Percentiles rank a stretch among this genome's conserved stretches.
phyloP scores from a whole-genome alignment of 2,113 vertebrate species.

The Brachyhypopomus occidentalis region DNA sequence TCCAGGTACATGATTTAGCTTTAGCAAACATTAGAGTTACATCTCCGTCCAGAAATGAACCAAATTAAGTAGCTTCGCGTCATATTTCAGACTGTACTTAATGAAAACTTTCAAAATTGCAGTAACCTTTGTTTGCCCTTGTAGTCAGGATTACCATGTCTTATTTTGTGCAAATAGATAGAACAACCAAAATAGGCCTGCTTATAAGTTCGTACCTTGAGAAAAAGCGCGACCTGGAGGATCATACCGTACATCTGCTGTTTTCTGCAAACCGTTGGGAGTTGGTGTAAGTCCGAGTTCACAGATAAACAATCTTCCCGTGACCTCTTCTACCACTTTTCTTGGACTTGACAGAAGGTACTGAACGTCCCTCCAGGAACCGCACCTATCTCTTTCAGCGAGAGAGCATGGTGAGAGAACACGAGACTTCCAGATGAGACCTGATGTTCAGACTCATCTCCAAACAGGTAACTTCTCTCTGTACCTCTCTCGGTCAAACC shows the following conservation, averaged over 20 bases:
- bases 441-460: background rate
- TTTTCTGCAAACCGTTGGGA: slow-evolving; percentile 99
- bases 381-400: slow-evolving; percentile 91
- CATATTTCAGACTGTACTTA: too few relatives aligned
- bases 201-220: slow-evolving; percentile 87
- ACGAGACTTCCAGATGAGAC: background rate
- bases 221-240: slow-evolving; percentile 86
- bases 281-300: slow-evolving; percentile 77
- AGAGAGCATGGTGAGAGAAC: slow-evolving; percentile 83
- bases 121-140: too few relatives aligned
- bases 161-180: slow-evolving; percentile 72
- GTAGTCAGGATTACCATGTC: background rate
- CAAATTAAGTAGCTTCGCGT: too few relatives aligned
- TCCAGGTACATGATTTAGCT: slow-evolving; percentile 67
- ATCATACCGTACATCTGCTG: slow-evolving; percentile 89
- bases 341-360: slow-evolving; percentile 84
- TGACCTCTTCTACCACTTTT: background rate
- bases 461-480: background rate
- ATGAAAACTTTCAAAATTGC: too few relatives aligned
- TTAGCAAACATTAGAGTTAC: too few relatives aligned
- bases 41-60: too few relatives aligned
- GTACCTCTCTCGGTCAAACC: slow-evolving; percentile 17
- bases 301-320: background rate
- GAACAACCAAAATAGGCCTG: slow-evolving; percentile 86
- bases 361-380: slow-evolving; percentile 87